Evolutionary conservation across 2,113 vertebrate genomes (phyloP).

Genomic region (Boulengeromyrus knoepffleri): DNA sequence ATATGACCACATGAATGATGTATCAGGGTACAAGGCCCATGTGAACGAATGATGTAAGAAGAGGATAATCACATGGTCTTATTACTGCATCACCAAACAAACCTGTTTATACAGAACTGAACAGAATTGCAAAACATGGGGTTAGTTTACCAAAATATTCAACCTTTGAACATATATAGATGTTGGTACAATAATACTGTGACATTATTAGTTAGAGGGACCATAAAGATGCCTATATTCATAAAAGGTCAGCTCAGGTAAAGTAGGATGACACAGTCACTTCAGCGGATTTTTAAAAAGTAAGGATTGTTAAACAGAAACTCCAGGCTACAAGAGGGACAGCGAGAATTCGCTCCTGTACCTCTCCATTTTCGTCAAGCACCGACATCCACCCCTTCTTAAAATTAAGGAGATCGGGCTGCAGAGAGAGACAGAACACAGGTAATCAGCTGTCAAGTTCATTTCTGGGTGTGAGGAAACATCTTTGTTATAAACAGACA

Average conservation of each 20-base stretch:
- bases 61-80: neutral
- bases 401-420: constrained; percentile 96
- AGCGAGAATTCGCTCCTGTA: constrained; percentile 36
- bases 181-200: neutral
- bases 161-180: neutral
- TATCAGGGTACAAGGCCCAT: neutral
- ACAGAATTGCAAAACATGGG: neutral
- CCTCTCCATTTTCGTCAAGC: constrained; percentile 78
- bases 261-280: neutral
- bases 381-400: constrained; percentile 99
- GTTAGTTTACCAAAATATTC: neutral
- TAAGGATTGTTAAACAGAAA: neutral
- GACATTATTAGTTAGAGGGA: neutral
- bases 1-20: neutral
- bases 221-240: neutral
- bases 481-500: neutral
- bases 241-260: neutral
- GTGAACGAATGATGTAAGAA: neutral
- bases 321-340: neutral
- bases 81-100: neutral
- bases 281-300: neutral
- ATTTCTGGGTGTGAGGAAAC: neutral
- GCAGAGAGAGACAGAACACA: constrained; percentile 24
- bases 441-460: neutral
- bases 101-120: neutral